Conservation (phyloP, 1,140 invertebrate species). For the Apis florea region DNA sequence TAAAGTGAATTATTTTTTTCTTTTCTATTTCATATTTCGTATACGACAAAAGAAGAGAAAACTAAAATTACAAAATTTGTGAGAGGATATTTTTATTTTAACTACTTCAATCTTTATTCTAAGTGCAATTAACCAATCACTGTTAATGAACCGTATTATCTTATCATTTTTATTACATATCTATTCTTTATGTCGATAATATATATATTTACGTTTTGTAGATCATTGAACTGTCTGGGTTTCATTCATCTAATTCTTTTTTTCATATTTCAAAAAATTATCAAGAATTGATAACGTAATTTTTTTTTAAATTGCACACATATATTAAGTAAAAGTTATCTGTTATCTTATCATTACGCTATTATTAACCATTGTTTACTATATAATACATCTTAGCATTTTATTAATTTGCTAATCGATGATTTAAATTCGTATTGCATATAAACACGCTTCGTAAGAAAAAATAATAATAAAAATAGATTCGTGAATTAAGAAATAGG, state of each 20-base stretch:
- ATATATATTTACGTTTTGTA: constrained; percentile 4
- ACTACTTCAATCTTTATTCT: neutral
- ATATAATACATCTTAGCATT: no score
- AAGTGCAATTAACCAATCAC: neutral
- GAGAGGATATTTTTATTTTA: neutral
- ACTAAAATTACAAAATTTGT: neutral
- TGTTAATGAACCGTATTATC: constrained; percentile 55
- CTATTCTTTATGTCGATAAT: constrained; percentile 43
- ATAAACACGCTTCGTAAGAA: no score
- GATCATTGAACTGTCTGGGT: constrained; percentile 18
- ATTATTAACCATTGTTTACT: no score
- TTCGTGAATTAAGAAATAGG: neutral
- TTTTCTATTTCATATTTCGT: neutral
- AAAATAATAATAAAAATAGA: neutral
- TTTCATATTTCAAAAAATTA: neutral
- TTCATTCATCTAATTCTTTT: constrained; percentile 18
- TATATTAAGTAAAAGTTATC: no score
- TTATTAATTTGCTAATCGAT: no score
- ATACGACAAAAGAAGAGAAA: neutral
- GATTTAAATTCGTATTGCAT: no score
- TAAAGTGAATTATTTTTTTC: neutral
- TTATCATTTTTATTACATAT: constrained; percentile 24
- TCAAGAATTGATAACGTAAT: no score
- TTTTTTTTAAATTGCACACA: no score
- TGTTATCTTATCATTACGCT: no score